Evolutionary conservation across 2,113 vertebrate species (phyloP).

Genomic region (Aphyosemion australe): DNA sequence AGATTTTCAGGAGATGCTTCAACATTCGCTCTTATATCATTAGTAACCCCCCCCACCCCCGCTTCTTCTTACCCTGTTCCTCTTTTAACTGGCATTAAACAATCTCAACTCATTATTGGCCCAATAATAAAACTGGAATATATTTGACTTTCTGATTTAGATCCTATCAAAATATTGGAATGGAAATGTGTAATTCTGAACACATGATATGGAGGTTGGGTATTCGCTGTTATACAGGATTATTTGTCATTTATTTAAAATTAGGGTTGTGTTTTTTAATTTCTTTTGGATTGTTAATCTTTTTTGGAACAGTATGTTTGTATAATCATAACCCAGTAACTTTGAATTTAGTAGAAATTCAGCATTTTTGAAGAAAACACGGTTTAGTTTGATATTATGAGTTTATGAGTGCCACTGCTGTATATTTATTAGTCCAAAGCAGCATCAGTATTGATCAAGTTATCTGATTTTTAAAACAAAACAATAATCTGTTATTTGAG

Average conservation of each 20-base stretch:
- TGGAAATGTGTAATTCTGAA: slow-evolving; percentile 70
- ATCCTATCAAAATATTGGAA: slow-evolving; percentile 78
- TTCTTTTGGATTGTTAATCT: slow-evolving; percentile 44
- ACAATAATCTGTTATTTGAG: no score
- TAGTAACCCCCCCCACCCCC: slow-evolving; percentile 72
- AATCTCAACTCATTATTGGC: slow-evolving; percentile 71
- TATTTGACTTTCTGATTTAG: slow-evolving; percentile 75
- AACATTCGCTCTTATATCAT: slow-evolving; percentile 93
- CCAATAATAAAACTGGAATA: slow-evolving; percentile 75
- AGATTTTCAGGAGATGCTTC: slow-evolving; percentile 97
- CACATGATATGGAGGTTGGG: slow-evolving; percentile 60
- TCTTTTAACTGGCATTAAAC: slow-evolving; percentile 82
- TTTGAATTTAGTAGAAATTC: background rate
- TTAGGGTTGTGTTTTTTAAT: slow-evolving; percentile 52
- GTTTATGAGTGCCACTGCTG: background rate
- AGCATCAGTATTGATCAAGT: no score
- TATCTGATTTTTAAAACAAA: no score
- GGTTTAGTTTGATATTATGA: background rate
- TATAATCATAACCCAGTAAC: slow-evolving; percentile 10
- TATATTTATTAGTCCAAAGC: no score
- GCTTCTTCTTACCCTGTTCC: slow-evolving; percentile 77
- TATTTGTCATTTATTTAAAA: slow-evolving; percentile 55
- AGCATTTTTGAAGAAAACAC: background rate
- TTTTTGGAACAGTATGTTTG: slow-evolving; percentile 8
- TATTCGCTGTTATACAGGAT: slow-evolving; percentile 58